Percentiles rank a stretch among this genome's conserved stretches.
These are phyloP conservation scores for Drosophila rellima DNA, from an alignment of 2,888 invertebrate genomes.

Conservation along the genomic window DNA sequence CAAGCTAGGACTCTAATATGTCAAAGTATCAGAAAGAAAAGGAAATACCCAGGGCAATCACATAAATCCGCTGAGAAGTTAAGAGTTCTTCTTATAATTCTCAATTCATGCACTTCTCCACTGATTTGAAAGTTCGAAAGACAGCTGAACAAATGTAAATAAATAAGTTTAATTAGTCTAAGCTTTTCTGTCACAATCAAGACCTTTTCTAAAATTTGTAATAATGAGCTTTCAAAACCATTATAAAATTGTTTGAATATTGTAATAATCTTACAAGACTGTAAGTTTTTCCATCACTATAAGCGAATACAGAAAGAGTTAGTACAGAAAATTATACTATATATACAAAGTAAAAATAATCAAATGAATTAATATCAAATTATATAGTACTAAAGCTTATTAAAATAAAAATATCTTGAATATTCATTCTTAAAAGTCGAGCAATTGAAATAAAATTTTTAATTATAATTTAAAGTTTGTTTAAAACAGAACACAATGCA, in stretches of 20 bases:
- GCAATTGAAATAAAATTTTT: slow-evolving; percentile 13
- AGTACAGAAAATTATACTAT: no score
- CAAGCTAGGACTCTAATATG: slow-evolving; percentile 37
- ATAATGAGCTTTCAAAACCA: no score
- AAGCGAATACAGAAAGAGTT: no score
- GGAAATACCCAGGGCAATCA: slow-evolving; percentile 37
- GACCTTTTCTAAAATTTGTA: background rate
- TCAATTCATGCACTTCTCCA: background rate
- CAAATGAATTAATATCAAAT: no score
- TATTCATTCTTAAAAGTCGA: background rate
- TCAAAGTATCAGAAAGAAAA: slow-evolving; percentile 44
- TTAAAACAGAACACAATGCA: slow-evolving; percentile 28
- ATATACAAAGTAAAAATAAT: no score
- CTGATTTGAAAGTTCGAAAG: background rate
- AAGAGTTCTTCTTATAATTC: background rate
- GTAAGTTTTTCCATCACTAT: no score
- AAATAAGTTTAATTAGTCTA: slow-evolving; percentile 25
- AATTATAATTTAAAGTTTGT: slow-evolving; percentile 18
- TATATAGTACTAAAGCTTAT: no score
- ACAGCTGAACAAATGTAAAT: slow-evolving; percentile 42
- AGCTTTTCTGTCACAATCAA: background rate
- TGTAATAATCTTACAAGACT: no score
- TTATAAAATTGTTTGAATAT: no score
- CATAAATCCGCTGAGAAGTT: slow-evolving; percentile 24
- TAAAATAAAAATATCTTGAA: no score